A percentile compares a stretch with the other conserved stretches of the same genome.
phyloP scores from a whole-genome alignment of 2,113 vertebrate species.

The Trogon melanurus region DNA sequence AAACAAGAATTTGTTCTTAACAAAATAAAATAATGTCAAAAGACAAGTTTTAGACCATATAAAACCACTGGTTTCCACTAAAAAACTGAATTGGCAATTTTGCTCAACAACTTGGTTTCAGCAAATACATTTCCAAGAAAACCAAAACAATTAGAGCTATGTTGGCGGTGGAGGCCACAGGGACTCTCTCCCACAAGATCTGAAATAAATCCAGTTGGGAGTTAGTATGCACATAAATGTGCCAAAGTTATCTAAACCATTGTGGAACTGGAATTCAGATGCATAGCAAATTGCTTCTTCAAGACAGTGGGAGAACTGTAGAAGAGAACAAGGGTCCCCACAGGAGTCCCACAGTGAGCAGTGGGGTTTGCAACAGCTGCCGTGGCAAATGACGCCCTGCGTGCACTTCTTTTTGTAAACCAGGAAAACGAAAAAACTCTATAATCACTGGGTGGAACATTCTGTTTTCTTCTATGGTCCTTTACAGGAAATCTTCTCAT shows the following conservation, averaged over 20 bases:
- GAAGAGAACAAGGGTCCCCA: accelerated
- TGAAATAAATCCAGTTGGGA: not conserved
- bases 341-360: not conserved
- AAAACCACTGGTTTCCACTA: not conserved
- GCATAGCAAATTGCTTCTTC: not conserved
- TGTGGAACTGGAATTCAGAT: not conserved
- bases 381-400: not conserved
- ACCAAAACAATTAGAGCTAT: not conserved
- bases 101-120: not conserved
- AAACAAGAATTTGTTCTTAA: not conserved
- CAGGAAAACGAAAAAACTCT: not conserved
- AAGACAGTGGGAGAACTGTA: not conserved
- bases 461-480: not conserved
- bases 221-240: not conserved
- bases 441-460: not conserved
- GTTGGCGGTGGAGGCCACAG: not conserved
- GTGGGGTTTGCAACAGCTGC: not conserved
- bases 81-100: not conserved
- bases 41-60: not conserved
- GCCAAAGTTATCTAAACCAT: not conserved
- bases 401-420: not conserved
- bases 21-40: not conserved
- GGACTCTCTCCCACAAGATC: not conserved
- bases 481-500: not conserved
- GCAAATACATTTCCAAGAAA: not conserved